phyloP scores from a whole-genome alignment of 2,888 invertebrate genomes.

The Sarcophaga caerulescens region DNA sequence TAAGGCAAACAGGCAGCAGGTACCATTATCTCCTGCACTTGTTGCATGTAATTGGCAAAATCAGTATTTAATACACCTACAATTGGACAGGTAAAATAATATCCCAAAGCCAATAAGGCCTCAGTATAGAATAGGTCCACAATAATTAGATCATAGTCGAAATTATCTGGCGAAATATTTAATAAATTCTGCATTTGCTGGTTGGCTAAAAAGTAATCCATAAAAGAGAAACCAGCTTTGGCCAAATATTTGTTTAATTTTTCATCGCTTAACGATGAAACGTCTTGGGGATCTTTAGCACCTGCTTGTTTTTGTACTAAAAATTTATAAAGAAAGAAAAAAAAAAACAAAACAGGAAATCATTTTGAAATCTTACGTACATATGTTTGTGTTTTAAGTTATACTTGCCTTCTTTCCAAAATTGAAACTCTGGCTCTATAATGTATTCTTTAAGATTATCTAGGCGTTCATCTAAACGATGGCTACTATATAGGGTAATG shows the following conservation, averaged over 20 bases:
- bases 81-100: conserved; percentile 79
- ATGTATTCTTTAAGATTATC: conserved; percentile 77
- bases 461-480: conserved; percentile 78
- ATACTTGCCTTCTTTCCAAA: conserved; percentile 77
- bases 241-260: conserved; percentile 75
- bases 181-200: conserved; percentile 71
- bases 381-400: background rate
- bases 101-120: conserved; percentile 79
- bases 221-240: conserved; percentile 73
- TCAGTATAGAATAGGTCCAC: conserved; percentile 81
- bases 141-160: conserved; percentile 80
- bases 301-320: conserved; percentile 72
- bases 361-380: background rate
- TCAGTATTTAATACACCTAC: conserved; percentile 80
- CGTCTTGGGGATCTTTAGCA: conserved; percentile 70
- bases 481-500: conserved; percentile 78
- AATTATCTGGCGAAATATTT: conserved; percentile 76
- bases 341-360: background rate
- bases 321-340: background rate
- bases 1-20: conserved; percentile 82
- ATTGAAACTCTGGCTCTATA: conserved; percentile 75
- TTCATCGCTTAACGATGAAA: conserved; percentile 69
- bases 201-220: conserved; percentile 76
- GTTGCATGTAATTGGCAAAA: conserved; percentile 81
- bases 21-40: conserved; percentile 81